Evolutionary conservation across 2,113 vertebrate genomes (phyloP).

Genomic region (Romanogobio albipinnatus): DNA sequence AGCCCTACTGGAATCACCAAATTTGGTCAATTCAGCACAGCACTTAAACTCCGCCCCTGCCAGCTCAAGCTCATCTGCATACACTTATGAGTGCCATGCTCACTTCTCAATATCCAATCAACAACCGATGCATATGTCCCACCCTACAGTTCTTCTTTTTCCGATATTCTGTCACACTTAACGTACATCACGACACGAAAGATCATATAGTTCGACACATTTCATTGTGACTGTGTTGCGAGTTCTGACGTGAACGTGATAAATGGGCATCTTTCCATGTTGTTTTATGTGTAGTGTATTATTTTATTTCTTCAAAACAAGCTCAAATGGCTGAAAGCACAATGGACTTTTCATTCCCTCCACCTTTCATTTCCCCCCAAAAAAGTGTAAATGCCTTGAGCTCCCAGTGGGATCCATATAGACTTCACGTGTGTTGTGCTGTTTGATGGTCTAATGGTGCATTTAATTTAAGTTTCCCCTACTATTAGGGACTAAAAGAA

Average conservation of each 20-base stretch:
- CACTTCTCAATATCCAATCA: neutral
- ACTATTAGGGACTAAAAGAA: neutral
- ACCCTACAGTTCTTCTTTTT: neutral
- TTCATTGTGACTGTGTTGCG: neutral
- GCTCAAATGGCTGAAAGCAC: neutral
- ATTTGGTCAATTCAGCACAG: too few species aligned
- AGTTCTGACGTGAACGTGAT: too few species aligned
- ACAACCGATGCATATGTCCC: neutral
- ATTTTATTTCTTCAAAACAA: neutral
- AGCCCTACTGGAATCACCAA: too few species aligned
- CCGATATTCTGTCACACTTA: neutral
- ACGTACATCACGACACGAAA: neutral
- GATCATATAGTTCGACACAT: neutral
- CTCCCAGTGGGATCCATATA: neutral
- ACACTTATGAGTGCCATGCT: neutral
- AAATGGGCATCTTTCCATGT: neutral
- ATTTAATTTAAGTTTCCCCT: neutral
- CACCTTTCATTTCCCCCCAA: neutral
- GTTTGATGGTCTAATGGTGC: slow-evolving; percentile 24
- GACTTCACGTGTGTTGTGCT: neutral
- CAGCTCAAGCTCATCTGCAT: neutral
- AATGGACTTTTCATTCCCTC: neutral
- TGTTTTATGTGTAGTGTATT: neutral
- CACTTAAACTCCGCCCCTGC: too few species aligned
- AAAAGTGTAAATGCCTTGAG: neutral